A percentile compares a stretch with the other conserved stretches of the same genome.
phyloP scores from a whole-genome alignment of 1,140 invertebrate genomes.

The Drosophila punjabiensis region DNA sequence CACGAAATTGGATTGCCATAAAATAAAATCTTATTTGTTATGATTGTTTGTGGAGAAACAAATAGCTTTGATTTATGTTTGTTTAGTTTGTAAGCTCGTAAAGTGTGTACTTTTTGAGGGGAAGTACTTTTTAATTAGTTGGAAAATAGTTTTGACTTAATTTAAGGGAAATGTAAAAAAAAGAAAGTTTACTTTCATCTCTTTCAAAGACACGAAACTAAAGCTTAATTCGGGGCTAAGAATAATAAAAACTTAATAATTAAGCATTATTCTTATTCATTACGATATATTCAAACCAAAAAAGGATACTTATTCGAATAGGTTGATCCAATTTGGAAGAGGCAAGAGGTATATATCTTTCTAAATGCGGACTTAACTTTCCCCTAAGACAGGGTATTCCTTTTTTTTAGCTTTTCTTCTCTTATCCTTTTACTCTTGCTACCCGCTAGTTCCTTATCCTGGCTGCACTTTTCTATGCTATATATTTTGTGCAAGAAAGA shows the following conservation, averaged over 20 bases:
- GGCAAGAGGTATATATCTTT: neutral
- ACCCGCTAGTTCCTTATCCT: slow-evolving; percentile 18
- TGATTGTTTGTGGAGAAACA: slow-evolving; percentile 2
- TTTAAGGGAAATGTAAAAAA: neutral
- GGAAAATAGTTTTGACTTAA: too few relatives aligned
- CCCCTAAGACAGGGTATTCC: neutral
- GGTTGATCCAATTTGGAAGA: neutral
- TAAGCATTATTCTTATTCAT: too few relatives aligned
- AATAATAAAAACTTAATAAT: too few relatives aligned
- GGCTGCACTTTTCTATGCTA: slow-evolving; percentile 33
- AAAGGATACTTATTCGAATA: too few relatives aligned
- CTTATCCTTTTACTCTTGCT: neutral
- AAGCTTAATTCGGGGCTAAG: too few relatives aligned
- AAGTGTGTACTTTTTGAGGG: neutral
- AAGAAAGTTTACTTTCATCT: neutral
- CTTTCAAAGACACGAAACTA: too few relatives aligned
- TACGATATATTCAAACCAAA: too few relatives aligned
- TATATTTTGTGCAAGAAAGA: slow-evolving; percentile 34
- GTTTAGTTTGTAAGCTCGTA: neutral
- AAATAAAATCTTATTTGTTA: slow-evolving; percentile 28
- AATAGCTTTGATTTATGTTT: slow-evolving; percentile 16
- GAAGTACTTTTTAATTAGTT: slow-evolving; percentile 25
- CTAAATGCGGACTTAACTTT: neutral
- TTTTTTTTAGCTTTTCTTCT: neutral
- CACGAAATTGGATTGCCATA: slow-evolving; percentile 36